phyloP scores from a whole-genome alignment of 2,888 invertebrate genomes.

The Drosophila villosipedis region DNA sequence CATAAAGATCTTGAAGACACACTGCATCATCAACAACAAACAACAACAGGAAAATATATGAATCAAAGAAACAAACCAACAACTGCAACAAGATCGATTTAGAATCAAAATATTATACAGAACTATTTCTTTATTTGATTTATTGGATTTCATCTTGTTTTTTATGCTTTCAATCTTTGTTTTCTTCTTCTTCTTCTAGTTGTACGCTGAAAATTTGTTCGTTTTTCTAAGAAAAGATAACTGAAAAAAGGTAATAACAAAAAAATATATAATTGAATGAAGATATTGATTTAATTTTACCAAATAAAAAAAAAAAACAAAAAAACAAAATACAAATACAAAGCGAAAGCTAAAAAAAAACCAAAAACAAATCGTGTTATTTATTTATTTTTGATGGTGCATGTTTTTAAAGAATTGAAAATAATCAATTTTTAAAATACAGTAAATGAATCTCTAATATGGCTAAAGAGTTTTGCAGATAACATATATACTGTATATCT shows the following conservation, averaged over 20 bases:
- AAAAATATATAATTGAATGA: slow-evolving; percentile 72
- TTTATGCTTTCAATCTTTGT: slow-evolving; percentile 61
- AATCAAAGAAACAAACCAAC: slow-evolving; percentile 6
- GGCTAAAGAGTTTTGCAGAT: neutral
- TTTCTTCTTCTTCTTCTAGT: slow-evolving; percentile 80
- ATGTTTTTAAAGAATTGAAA: slow-evolving; percentile 1
- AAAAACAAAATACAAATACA: slow-evolving; percentile 39
- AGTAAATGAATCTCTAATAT: neutral
- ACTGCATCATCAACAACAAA: slow-evolving; percentile 20
- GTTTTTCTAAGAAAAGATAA: slow-evolving; percentile 80
- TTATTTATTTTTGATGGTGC: slow-evolving; percentile 28
- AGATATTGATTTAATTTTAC: slow-evolving; percentile 79
- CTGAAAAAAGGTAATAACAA: slow-evolving; percentile 80
- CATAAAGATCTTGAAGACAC: slow-evolving; percentile 15
- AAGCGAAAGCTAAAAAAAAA: slow-evolving; percentile 62
- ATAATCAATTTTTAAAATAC: slow-evolving; percentile 4
- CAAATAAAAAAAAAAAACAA: slow-evolving; percentile 66
- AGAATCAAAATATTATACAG: slow-evolving; percentile 45
- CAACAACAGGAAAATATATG: slow-evolving; percentile 28
- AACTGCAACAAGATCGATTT: slow-evolving; percentile 40
- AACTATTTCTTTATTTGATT: slow-evolving; percentile 46
- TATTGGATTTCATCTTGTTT: slow-evolving; percentile 56
- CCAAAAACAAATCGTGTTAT: slow-evolving; percentile 8
- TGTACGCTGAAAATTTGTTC: slow-evolving; percentile 81
- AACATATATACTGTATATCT: neutral